Evolutionary conservation across 2,888 invertebrate species (phyloP).

Genomic region (Ennomos erosarius): DNA sequence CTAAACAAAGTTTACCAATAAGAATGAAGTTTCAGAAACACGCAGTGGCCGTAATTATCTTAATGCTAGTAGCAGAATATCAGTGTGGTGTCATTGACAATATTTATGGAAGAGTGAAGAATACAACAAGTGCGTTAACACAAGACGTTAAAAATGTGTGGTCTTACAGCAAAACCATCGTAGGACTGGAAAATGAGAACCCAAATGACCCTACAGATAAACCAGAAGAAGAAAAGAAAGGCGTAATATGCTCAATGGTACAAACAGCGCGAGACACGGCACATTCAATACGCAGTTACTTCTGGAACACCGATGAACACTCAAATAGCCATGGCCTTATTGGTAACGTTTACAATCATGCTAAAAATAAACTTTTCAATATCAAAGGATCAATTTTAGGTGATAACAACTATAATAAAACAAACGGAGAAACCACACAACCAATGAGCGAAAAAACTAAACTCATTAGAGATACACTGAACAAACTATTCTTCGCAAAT

Average conservation of each 20-base stretch:
- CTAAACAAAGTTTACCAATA: not conserved
- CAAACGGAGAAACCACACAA: conserved; percentile 3
- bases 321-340: conserved; percentile 37
- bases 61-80: conserved; percentile 33
- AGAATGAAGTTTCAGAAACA: conserved; percentile 39
- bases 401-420: conserved; percentile 6
- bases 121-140: conserved; percentile 41
- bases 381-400: conserved; percentile 34
- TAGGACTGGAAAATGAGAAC: conserved; percentile 33
- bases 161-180: conserved; percentile 38
- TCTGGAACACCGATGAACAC: conserved; percentile 39
- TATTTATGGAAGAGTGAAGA: conserved; percentile 38
- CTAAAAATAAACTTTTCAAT: conserved; percentile 34
- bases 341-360: conserved; percentile 37
- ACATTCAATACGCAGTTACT: conserved; percentile 35
- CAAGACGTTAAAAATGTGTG: conserved; percentile 38
- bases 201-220: conserved; percentile 5
- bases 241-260: conserved; percentile 40
- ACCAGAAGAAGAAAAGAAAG: conserved; percentile 27
- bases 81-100: conserved; percentile 43
- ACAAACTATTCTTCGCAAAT: conserved; percentile 40
- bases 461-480: conserved; percentile 34
- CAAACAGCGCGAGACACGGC: conserved; percentile 39
- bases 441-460: conserved; percentile 17
- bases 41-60: conserved; percentile 29